Base-by-base conservation (phyloP, 2,113 vertebrate species). In the Cervus canadensis region DNA sequence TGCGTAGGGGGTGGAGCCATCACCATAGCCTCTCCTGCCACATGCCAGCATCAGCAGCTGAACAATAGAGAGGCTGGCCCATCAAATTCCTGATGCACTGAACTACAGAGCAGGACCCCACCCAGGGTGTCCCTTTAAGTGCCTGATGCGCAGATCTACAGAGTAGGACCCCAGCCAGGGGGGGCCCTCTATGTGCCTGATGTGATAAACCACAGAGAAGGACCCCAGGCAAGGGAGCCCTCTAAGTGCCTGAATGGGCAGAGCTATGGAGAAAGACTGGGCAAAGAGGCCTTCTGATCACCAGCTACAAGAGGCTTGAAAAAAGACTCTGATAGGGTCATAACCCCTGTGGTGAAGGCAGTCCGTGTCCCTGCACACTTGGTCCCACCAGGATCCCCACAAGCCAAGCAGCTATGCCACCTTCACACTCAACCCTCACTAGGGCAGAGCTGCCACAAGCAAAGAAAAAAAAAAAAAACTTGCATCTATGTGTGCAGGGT, bases 161-260 rank as follows among this genome's bases (percentile, higher is more conserved):
- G 17, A 67, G 64, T 36, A 67, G n/a, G 64, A 67, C 33, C 64
- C 33, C 64, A 36, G 64, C 8, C 64, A 36, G 64, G 33, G 8
- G 19, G 17, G 8, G 4, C 64, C 64, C 33, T 36, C 64, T 36
- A 67, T 67, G 33, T 21, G 64, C 64, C 8, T 67, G 33, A 67
- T 2, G 0, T 5, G 33, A 4, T 0, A 4, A n/a, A n/a, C 8
- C 36, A 67, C 33, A 19, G 9, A 67, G 64, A 67, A 36, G 64
- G 64, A 67, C 33, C 64, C 33, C 64, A 36, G 64, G 17, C 64
- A 67, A 11, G 64, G n/a, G 64, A 36, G 17, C 33, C 64, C 64
- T 36, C 64, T 36, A 36, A 36, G 17, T 36, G 64, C 64, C 33
- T 67, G 17, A 67, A 67, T 36, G n/a, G 64, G 33, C 64, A 67